Percentiles rank a stretch among this genome's conserved stretches.
phyloP scores from a whole-genome alignment of 2,888 invertebrate species.

The Tetramorium bicarinatum region DNA sequence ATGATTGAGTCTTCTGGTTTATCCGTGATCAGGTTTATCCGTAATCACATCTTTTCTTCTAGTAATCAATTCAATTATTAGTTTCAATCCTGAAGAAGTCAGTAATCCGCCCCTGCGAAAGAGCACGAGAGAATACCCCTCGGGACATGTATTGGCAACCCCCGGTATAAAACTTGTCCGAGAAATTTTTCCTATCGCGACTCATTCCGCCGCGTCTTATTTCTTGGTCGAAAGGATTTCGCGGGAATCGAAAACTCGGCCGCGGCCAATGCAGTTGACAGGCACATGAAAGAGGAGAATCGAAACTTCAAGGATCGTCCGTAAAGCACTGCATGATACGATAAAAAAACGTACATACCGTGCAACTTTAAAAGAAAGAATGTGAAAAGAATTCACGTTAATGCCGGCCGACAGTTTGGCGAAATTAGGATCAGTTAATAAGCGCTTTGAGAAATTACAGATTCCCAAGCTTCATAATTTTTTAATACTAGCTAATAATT shows the following conservation, averaged over 20 bases:
- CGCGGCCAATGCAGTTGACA: constrained; percentile 47
- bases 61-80: constrained; percentile 26
- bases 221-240: constrained; percentile 51
- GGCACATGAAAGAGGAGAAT: constrained; percentile 32
- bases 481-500: neutral
- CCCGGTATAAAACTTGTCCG: constrained; percentile 37
- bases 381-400: constrained; percentile 13
- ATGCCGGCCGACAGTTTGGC: neutral
- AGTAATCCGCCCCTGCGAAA: constrained; percentile 3
- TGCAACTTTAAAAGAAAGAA: too few species aligned
- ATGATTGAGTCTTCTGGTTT: neutral
- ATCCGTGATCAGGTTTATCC: neutral
- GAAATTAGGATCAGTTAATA: neutral
- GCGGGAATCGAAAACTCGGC: constrained; percentile 38
- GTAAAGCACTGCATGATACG: neutral
- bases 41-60: neutral
- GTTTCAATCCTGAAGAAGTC: neutral
- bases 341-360: neutral
- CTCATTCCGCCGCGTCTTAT: constrained; percentile 52
- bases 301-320: constrained; percentile 4
- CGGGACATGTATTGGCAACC: constrained; percentile 6
- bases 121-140: constrained; percentile 10
- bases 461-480: neutral
- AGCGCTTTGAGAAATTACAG: neutral
- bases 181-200: constrained; percentile 45